Evolutionary conservation across 2,113 vertebrate genomes (phyloP).

Genomic region (Condylura cristata): DNA sequence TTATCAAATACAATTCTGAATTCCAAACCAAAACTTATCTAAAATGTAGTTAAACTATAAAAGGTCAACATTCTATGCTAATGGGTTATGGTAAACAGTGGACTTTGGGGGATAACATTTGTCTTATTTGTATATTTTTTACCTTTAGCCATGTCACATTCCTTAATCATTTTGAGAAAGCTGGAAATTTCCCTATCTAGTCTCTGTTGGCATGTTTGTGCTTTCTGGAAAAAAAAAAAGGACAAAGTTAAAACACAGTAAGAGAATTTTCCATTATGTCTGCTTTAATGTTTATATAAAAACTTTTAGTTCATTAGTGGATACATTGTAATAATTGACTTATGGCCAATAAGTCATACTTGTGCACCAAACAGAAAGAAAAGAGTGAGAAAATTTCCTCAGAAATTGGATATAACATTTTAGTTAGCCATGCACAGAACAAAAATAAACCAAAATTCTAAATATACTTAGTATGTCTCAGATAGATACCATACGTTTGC

Average conservation of each 20-base stretch:
- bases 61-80: neutral
- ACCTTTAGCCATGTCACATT: slow-evolving; percentile 89
- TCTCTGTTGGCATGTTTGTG: slow-evolving; percentile 90
- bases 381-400: neutral
- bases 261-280: neutral
- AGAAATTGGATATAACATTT: neutral
- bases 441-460: slow-evolving; percentile 39
- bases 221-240: slow-evolving; percentile 86
- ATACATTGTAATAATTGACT: neutral
- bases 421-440: neutral
- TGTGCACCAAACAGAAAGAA: neutral
- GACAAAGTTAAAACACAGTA: slow-evolving; percentile 47
- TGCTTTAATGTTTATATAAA: slow-evolving; percentile 2
- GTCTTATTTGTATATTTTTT: slow-evolving; percentile 73
- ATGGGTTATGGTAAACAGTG: neutral
- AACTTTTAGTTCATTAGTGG: neutral
- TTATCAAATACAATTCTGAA: neutral
- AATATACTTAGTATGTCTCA: slow-evolving; percentile 32
- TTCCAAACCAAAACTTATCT: neutral
- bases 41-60: neutral
- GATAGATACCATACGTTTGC: neutral
- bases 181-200: slow-evolving; percentile 90
- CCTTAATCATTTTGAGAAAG: slow-evolving; percentile 90
- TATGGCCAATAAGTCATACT: too few relatives aligned
- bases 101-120: neutral